These are phyloP conservation scores for Pelodytes ibericus DNA, from an alignment of 2,797 vertebrate species.

Conservation along the genomic window DNA sequence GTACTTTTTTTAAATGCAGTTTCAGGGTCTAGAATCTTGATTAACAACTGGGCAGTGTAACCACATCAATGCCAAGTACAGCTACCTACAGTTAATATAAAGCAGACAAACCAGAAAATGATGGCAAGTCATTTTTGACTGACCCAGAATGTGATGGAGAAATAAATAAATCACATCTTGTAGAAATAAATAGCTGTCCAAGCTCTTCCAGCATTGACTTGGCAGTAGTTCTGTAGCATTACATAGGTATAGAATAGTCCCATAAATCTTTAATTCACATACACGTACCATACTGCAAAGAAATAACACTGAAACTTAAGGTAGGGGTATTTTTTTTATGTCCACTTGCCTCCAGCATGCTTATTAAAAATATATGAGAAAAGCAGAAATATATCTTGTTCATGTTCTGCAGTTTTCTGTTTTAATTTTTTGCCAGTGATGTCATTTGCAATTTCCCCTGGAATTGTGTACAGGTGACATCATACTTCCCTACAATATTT, in stretches of 20 bases:
- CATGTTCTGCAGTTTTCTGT: slow-evolving; percentile 1
- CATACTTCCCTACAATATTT: too few species aligned
- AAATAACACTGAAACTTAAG: slow-evolving; percentile 23
- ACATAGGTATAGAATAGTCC: slow-evolving; percentile 27
- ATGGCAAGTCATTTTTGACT: slow-evolving; percentile 7
- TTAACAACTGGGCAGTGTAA: too few species aligned
- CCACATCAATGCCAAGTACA: not conserved
- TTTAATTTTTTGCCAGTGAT: not conserved
- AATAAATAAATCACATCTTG: slow-evolving; percentile 41
- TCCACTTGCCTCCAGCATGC: slow-evolving; percentile 39
- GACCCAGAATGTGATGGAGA: slow-evolving; percentile 3
- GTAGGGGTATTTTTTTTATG: slow-evolving; percentile 25
- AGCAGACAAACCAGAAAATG: not conserved
- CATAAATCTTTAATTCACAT: slow-evolving; percentile 50
- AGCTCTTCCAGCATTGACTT: slow-evolving; percentile 39
- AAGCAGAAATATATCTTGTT: slow-evolving; percentile 7
- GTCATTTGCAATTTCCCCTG: slow-evolving; percentile 24
- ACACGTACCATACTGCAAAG: slow-evolving; percentile 14
- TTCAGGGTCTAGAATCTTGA: too few species aligned
- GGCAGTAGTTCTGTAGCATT: slow-evolving; percentile 32
- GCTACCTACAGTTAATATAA: not conserved
- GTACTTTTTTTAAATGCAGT: too few species aligned
- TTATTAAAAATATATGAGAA: slow-evolving; percentile 48
- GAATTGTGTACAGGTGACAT: not conserved
- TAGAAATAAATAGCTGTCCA: slow-evolving; percentile 33